A percentile compares a stretch with the other conserved stretches of the same genome.
Conservation (phyloP, 2,113 vertebrate genomes). For the Thamnaconus septentrionalis region DNA sequence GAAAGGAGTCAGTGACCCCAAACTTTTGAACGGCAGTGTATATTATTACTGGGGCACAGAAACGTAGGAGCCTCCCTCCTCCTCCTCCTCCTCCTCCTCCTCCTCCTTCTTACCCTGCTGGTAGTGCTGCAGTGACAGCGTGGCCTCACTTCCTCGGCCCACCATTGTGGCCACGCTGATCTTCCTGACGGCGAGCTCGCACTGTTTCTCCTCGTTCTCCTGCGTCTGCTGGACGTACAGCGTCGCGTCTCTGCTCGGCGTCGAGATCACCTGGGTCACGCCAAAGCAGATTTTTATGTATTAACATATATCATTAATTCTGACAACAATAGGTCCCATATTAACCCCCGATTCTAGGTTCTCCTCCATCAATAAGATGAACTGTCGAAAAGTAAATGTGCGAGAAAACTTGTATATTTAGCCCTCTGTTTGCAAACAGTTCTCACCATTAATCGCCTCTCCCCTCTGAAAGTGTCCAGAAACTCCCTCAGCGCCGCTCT, state of each 20-base stretch:
- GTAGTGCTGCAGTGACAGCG: conserved; percentile 69
- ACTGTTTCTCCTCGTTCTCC: conserved; percentile 64
- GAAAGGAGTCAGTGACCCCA: too few species aligned
- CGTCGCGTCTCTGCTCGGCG: conserved; percentile 62
- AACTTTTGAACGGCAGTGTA: too few species aligned
- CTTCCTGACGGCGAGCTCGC: conserved; percentile 72
- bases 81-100: too few species aligned
- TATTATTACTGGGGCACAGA: too few species aligned
- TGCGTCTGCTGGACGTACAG: conserved; percentile 74
- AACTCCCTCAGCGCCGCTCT: conserved; percentile 63
- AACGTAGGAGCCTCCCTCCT: too few species aligned
- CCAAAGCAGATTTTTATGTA: too few species aligned
- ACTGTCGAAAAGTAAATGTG: not conserved
- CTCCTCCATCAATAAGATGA: too few species aligned
- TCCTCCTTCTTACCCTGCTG: conserved; percentile 58
- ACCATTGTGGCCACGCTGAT: conserved; percentile 69
- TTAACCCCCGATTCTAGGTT: too few species aligned
- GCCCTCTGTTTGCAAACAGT: not conserved
- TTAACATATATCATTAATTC: too few species aligned
- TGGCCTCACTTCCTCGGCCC: conserved; percentile 56
- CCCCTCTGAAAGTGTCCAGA: conserved; percentile 64
- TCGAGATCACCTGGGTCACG: conserved; percentile 68
- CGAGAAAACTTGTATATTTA: not conserved
- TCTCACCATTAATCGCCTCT: conserved; percentile 77
- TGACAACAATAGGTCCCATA: too few species aligned